Evolutionary conservation across 2,113 vertebrate genomes (phyloP), one percentile per base, ranked within the genome.

Genomic region (Zosterops borbonicus): DNA sequence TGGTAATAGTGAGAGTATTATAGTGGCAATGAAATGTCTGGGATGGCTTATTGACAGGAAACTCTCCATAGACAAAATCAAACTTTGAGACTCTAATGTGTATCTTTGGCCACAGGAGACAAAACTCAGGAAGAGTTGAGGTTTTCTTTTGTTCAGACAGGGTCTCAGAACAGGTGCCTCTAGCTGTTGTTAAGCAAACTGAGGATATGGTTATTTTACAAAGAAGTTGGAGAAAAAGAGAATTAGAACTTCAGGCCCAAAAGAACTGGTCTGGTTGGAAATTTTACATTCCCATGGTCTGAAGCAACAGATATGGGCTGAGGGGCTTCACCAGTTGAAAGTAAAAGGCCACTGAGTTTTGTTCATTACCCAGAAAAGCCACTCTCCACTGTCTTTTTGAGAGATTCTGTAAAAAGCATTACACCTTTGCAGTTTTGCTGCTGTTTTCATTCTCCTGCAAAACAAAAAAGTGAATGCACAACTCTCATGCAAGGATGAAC

Each of bases 11-110:
- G 65, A 35, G 55, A 89, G 37, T 31, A 63, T 82, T 82, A 76
- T 31, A 71, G 77, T 33, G 23, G 62, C 62, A 76, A 74, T 86
- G 42, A 92, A 94, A 93, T 25, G 11, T 44, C 46, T 55, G 71
- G 63, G 80, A 87, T 28, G 52, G 73, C 37, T 84, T 95, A 94
- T 85, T 95, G 89, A 94, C 60, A 80, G 63, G 59, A 92, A 95
- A 74, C 31, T 76, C 63, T 95, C 47, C 25, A 60, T 4, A 78
- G 64, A 42, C 20, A 29, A 2, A 2, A 63, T 47, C 50, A 77
- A 78, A 86, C 55, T 87, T 76, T 14, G 37, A 81, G 55, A 44
- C 14, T 81, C 50, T 44, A 87, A 44, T 39, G 11, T 14, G 6
- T 44, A 5, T 47, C 59, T 39, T 69, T 83, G 67, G 21, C 28